These are phyloP conservation scores for Orthosia incerta DNA, from an alignment of 2,888 invertebrate genomes.

Conservation along the genomic window DNA sequence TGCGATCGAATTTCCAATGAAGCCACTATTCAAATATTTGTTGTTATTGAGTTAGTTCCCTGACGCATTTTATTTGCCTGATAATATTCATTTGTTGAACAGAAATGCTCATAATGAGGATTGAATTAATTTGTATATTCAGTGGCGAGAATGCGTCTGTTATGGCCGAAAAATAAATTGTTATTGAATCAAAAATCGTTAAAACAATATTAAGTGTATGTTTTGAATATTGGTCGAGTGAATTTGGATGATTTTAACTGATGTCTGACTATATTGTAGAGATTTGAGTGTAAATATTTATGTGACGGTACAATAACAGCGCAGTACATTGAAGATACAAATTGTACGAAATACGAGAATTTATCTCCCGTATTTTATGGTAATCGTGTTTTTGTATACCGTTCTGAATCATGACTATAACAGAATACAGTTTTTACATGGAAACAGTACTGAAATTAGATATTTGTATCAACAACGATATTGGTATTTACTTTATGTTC, in stretches of 20 bases:
- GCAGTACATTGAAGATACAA: constrained; percentile 47
- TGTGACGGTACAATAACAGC: constrained; percentile 34
- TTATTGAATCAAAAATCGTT: constrained; percentile 48
- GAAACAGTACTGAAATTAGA: constrained; percentile 28
- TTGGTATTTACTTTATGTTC: constrained; percentile 16
- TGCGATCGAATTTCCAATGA: constrained; percentile 53
- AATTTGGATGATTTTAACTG: constrained; percentile 46
- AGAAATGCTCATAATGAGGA: constrained; percentile 62
- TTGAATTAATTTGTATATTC: constrained; percentile 67
- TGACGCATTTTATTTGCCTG: constrained; percentile 58
- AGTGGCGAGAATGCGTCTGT: constrained; percentile 22
- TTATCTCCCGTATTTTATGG: constrained; percentile 51
- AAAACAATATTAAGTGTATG: constrained; percentile 41
- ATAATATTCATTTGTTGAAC: constrained; percentile 66
- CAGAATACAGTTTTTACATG: constrained; percentile 22
- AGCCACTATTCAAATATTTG: constrained; percentile 48
- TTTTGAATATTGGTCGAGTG: constrained; percentile 40
- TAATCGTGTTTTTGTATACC: constrained; percentile 52
- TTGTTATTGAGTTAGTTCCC: constrained; percentile 44
- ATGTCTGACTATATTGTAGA: constrained; percentile 29
- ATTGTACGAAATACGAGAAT: constrained; percentile 34
- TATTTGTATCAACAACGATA: constrained; percentile 11
- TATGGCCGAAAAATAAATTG: constrained; percentile 41
- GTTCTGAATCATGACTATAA: constrained; percentile 42
- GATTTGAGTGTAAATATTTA: constrained; percentile 55